Evolutionary conservation across 1,140 invertebrate genomes (phyloP).

Genomic region (Caenorhabditis tropicalis): DNA sequence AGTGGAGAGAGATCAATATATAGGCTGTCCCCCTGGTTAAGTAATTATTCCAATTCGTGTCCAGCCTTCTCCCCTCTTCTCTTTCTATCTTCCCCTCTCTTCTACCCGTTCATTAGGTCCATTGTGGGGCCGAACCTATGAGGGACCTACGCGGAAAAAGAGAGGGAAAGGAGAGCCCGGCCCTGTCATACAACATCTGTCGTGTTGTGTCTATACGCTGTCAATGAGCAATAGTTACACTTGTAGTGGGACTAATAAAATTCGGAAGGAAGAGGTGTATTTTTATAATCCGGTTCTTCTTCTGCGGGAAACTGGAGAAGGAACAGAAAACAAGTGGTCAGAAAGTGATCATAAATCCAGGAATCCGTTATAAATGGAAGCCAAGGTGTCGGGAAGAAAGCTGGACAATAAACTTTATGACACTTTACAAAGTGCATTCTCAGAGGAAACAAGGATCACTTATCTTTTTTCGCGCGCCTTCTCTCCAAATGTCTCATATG

Average conservation of each 20-base stretch:
- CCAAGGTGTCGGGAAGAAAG: constrained; percentile 7
- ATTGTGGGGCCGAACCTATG: constrained; percentile 29
- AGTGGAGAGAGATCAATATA: background rate
- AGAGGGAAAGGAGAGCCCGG: background rate
- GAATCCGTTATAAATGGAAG: background rate
- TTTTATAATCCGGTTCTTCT: background rate
- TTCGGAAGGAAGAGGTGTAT: background rate
- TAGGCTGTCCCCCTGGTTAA: constrained; percentile 13
- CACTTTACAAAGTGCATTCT: constrained; percentile 28
- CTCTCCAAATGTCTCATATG: background rate
- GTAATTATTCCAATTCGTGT: constrained; percentile 43
- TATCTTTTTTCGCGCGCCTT: background rate
- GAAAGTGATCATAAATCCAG: background rate
- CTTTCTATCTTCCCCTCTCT: no score
- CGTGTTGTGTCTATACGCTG: constrained; percentile 32
- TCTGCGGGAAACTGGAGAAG: background rate
- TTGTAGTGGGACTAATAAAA: constrained; percentile 44
- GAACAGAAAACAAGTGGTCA: background rate
- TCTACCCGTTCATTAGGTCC: constrained; percentile 27
- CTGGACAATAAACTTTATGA: constrained; percentile 16
- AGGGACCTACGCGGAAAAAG: background rate
- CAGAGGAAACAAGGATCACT: background rate
- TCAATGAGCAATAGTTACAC: constrained; percentile 42
- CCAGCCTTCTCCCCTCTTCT: background rate
- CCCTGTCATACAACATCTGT: constrained; percentile 41